Evolutionary conservation across 2,113 vertebrate genomes (phyloP).

Genomic region (Etheostoma cragini): DNA sequence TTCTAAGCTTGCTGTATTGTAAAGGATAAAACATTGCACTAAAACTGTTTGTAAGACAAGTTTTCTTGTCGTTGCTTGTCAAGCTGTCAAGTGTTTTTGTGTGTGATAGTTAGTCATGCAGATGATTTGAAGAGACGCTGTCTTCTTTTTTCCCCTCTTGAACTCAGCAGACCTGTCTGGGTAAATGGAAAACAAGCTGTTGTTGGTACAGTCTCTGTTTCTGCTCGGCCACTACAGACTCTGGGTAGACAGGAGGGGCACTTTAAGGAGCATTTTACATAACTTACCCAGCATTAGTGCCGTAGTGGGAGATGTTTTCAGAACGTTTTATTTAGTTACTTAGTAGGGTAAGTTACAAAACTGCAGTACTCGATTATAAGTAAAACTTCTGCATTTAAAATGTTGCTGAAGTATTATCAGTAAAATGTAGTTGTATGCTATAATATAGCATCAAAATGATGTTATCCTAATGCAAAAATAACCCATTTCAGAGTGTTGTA

Average conservation of each 20-base stretch:
- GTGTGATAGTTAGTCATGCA: conserved; percentile 64
- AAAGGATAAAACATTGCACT: conserved; percentile 47
- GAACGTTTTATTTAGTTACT: not conserved
- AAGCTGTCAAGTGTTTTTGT: conserved; percentile 44
- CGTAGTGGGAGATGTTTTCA: not conserved
- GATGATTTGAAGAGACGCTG: conserved; percentile 55
- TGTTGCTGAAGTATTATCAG: not conserved
- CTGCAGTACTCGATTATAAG: not conserved
- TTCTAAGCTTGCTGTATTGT: conserved; percentile 12
- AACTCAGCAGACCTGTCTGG: conserved; percentile 37
- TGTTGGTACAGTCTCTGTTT: conserved; percentile 24
- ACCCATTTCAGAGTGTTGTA: not conserved
- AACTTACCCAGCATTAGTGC: not conserved
- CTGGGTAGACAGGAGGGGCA: conserved; percentile 29
- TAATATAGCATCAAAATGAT: not conserved
- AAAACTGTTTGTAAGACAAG: conserved; percentile 44
- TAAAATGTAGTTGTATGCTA: not conserved
- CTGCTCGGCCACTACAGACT: conserved; percentile 34
- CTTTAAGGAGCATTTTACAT: conserved; percentile 23
- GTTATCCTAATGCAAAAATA: not conserved
- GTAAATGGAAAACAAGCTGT: conserved; percentile 48
- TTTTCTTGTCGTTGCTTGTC: conserved; percentile 34
- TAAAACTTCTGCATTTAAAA: not conserved
- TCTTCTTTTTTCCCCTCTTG: conserved; percentile 23
- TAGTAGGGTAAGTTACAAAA: not conserved